Evolutionary conservation across 2,113 vertebrate genomes (phyloP), one percentile per base, ranked within the genome.

Genomic region (Chascanopsetta lugubris): DNA sequence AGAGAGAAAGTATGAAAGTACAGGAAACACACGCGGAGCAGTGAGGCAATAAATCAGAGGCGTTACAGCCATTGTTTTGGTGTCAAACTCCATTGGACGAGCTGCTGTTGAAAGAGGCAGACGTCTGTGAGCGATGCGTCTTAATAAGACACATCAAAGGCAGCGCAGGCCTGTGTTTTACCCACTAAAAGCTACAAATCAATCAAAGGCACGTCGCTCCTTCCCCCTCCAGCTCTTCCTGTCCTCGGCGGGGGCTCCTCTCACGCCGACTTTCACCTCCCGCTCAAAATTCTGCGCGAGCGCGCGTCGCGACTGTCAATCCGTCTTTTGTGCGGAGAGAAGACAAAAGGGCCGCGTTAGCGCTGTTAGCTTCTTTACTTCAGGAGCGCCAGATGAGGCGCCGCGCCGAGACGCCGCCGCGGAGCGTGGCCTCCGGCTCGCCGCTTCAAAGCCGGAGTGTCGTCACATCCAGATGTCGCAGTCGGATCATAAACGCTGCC

Each of bases 371-470:
- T n/a, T n/a, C n/a, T n/a, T 50, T 27, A 4, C 3, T 64, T 77
- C 75, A 68, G 75, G 53, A 69, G 60, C 45, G 15, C 11, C 79
- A 79, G 48, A 66, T 79, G 77, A 5, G 78, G 50, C 65, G 8
- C 24, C 36, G n/a, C 6, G n/a, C 29, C 61, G n/a, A 63, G 56
- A n/a, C n/a, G n/a, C 47, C 10, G 12, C 40, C 1, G 38, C 60
- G 32, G 40, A 57, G 49, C 42, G 18, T 32, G 45, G 62, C 73
- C 60, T 67, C 36, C 2, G 49, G 59, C 69, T 20, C 7, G 69
- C 34, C 67, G 61, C 69, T 64, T 82, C 61, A 77, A 70, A 79
- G 72, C n/a, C 29, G 9, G 43, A 25, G 6, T 11, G 56, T n/a
- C 22, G 42, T 56, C 46, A 6, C 45, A 22, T 59, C 56, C 79